Evolutionary conservation across 1,140 invertebrate species (phyloP), one percentile per base, ranked within the genome.

Genomic region (Brachionus sp.): DNA sequence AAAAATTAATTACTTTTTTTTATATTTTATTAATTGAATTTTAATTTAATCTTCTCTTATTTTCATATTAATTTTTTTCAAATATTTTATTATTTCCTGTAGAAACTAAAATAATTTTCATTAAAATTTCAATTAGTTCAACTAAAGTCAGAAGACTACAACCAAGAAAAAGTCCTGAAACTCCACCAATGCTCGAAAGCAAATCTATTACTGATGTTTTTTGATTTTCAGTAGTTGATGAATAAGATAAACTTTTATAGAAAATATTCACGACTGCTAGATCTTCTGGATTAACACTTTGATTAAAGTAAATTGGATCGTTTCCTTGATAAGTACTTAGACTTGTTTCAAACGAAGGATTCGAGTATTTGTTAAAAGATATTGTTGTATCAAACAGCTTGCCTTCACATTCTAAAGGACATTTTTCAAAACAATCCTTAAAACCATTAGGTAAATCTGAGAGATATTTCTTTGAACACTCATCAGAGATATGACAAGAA

Each of bases 111-210:
- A 46, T 16, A 3, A 29, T 19, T 77, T n/a, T 12, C 7, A 46
- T 77, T 13, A 78, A 23, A 53, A 46, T 10, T 35, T 78, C 77
- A 5, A 78, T 53, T 50, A 78, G 5, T 78, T 78, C 77, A 0
- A 78, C 77, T 1, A 78, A 53, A 37, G 42, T 78, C 0, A 78
- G 19, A 57, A 78, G 12, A 23, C 77, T 78, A 0, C 50, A 10
- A 23, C 44, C 77, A 13, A 78, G 7, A 78, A 53, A 78, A 23
- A 78, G 44, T 5, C 77, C 77, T 9, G 53, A 29, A 16, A 62
- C 23, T 50, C 77, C 77, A 7, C 77, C 77, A 33, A 78, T 33
- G 12, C 16, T 78, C 0, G 77, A 78, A 3, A 78, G 33, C 19
- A 78, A 16, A 57, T 19, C 23, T 13, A 62, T n/a, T 1, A 53